These are phyloP conservation scores for Lathronympha strigana DNA, from an alignment of 2,888 invertebrate species.

Conservation along the genomic window DNA sequence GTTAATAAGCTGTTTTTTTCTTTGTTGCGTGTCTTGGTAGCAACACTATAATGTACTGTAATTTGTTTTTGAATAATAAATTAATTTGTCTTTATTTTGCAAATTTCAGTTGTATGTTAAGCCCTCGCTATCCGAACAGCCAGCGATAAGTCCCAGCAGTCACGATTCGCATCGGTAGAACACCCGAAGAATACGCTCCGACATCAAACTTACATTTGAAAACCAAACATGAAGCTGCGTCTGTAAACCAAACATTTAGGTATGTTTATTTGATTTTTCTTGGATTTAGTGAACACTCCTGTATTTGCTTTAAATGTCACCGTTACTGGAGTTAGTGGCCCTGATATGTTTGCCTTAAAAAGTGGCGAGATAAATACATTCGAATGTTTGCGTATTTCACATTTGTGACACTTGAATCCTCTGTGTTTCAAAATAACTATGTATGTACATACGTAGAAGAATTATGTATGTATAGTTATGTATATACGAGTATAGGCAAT, in stretches of 20 bases:
- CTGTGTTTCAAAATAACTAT: too few relatives aligned
- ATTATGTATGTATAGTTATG: too few relatives aligned
- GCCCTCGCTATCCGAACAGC: slow-evolving; percentile 5
- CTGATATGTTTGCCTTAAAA: slow-evolving; percentile 59
- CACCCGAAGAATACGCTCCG: slow-evolving; percentile 47
- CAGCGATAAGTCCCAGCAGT: slow-evolving; percentile 5
- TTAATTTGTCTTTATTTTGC: neutral
- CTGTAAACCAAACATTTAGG: slow-evolving; percentile 56
- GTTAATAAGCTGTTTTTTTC: too few relatives aligned
- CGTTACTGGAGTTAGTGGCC: slow-evolving; percentile 48
- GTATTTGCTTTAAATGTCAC: slow-evolving; percentile 57
- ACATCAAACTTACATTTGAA: slow-evolving; percentile 56
- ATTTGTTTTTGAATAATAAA: too few relatives aligned
- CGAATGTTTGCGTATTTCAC: slow-evolving; percentile 53
- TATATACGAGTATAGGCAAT: too few relatives aligned
- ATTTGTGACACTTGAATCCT: slow-evolving; percentile 8
- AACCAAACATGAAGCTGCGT: slow-evolving; percentile 54
- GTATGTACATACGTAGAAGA: too few relatives aligned
- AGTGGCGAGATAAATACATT: slow-evolving; percentile 62
- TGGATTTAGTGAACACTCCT: slow-evolving; percentile 52
- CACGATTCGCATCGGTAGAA: slow-evolving; percentile 32
- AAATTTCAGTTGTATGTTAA: neutral
- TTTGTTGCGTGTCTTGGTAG: too few relatives aligned
- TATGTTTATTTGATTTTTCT: slow-evolving; percentile 56
- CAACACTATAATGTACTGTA: too few relatives aligned